These are phyloP conservation scores for Liposcelis brunnea DNA, from an alignment of 2,888 invertebrate genomes.

Conservation along the genomic window DNA sequence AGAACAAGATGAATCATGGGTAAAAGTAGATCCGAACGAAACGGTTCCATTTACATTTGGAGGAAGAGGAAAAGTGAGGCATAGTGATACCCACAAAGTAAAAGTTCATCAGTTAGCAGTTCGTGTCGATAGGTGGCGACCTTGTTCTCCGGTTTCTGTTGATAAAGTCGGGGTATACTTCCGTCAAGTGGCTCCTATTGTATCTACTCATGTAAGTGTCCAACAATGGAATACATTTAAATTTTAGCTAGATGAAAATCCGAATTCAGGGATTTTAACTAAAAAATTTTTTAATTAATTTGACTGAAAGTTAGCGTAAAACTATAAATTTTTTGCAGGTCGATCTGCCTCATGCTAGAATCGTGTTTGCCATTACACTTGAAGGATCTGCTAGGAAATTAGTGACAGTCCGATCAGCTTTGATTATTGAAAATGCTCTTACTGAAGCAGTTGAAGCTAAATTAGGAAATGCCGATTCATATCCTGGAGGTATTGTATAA, in stretches of 20 bases:
- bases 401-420: slow-evolving; percentile 78
- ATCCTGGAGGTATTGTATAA: background rate
- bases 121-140: slow-evolving; percentile 77
- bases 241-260: slow-evolving; percentile 3
- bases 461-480: slow-evolving; percentile 36
- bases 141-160: slow-evolving; percentile 76
- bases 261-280: slow-evolving; percentile 7
- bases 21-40: slow-evolving; percentile 50
- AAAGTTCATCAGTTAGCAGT: slow-evolving; percentile 77
- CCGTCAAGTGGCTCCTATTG: slow-evolving; percentile 36
- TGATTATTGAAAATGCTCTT: slow-evolving; percentile 61
- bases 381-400: slow-evolving; percentile 90
- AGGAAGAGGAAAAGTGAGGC: slow-evolving; percentile 47
- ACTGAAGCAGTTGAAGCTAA: slow-evolving; percentile 54
- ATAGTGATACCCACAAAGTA: slow-evolving; percentile 56
- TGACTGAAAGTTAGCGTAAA: no score
- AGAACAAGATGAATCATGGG: slow-evolving; percentile 44
- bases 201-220: background rate
- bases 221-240: no score
- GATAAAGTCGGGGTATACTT: slow-evolving; percentile 93
- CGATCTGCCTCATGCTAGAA: slow-evolving; percentile 40
- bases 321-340: slow-evolving; percentile 14
- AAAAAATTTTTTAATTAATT: no score
- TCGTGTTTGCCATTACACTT: slow-evolving; percentile 80
- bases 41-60: slow-evolving; percentile 78